Base-by-base conservation (phyloP, 2,113 vertebrate species). In the Poeciliopsis turrubarensis region DNA sequence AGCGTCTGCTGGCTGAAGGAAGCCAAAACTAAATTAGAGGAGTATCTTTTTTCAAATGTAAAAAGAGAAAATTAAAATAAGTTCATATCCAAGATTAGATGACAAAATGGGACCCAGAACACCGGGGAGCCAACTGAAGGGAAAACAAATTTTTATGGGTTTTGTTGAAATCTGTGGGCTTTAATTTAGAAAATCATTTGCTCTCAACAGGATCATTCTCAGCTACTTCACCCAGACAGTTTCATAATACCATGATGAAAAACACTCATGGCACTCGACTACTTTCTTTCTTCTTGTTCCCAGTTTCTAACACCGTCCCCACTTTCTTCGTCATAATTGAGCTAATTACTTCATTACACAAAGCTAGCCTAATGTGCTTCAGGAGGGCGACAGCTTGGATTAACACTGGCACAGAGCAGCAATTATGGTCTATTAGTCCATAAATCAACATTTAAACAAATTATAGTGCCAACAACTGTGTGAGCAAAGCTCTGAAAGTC, bases 371-470 rank as follows among this genome's bases (percentile, higher is more conserved):
- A 92, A 91, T 93, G 89, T 91, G 92, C 89, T 92, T 92, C 86
- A 89, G 83, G 88, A 93, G 87, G 82, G 86, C 92, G 86, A 87
- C 90, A 87, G 90, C 89, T 89, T 87, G 85, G 92, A 93, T 94
- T 93, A 93, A 92, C 88, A 85, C 86, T 86, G 84, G 91, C 91
- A 82, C 93, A 90, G 91, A 94, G 88, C 83, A 86, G 91, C 88
- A 92, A 94, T 94, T 94, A 94, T 84, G 77, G 77, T 85, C 91
- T 93, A 92, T 94, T 94, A 93, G 86, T 91, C 92, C 81, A 93
- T 93, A 93, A 93, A 94, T 94, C 90, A 91, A 91, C 92, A 92
- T 93, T 91, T 92, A 89, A 92, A 91, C 85, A 94, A 91, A 94
- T 93, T 87, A 85, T 57, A 85, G 79, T 69, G 73, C 78, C 60